Evolutionary conservation across 2,888 invertebrate species (phyloP), one percentile per base, ranked within the genome.

Genomic region (Harmothoe impar): DNA sequence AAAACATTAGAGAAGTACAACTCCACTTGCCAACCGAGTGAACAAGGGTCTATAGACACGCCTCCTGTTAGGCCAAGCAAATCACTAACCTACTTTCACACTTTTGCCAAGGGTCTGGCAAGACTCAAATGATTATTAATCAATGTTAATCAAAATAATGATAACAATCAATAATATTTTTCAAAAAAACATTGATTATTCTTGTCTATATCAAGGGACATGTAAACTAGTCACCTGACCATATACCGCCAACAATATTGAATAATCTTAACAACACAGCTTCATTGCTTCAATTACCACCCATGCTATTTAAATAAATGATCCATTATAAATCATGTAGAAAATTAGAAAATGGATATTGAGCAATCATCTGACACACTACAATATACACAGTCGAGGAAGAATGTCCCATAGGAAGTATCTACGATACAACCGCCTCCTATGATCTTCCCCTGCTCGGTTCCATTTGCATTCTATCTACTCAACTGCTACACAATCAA

Each of bases 121-220:
- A 86, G 86, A 86, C 86, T 86, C 86, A 86, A 86, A 86, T 52
- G 52, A 86, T 86, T 86, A 86, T 86, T 86, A 86, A 86, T 86
- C 29, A 86, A 20, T 23, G 86, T 86, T 86, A 86, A 86, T 86
- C 25, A 86, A 86, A 86, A 86, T 81, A 56, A 86, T 86, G 52
- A 86, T 86, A 86, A 86, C 25, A 56, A 29, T 86, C 86, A 86
- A 86, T 54, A 86, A 86, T 86, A 86, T 25, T 86, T 43, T n/a
- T 72, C 29, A 25, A 81, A 81, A 25, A 81, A 81, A 33, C 35
- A 81, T 81, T 81, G 33, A 35, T 81, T 81, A 81, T 43, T 29
- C 29, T 17, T 81, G 23, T 33, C 81, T n/a, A 81, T 23, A 81
- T 15, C 35, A 17, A 23, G 20, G 29, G 72, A 72, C 72, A 72